Evolutionary conservation across 1,140 invertebrate genomes (phyloP), one percentile per base, ranked within the genome.

Genomic region (Ceratoteleas bidentatus): DNA sequence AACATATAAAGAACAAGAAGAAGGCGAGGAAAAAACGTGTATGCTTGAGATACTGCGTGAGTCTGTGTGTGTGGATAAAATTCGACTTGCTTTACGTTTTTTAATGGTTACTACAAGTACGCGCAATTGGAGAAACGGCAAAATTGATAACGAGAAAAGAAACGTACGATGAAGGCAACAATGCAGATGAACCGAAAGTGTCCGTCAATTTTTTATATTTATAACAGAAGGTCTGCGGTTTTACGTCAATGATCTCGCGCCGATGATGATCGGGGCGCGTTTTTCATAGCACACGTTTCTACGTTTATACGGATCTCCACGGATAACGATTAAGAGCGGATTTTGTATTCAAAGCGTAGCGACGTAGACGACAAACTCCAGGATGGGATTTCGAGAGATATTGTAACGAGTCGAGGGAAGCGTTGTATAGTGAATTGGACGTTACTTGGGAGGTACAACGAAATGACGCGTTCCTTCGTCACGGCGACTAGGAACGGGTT

Each of bases 221-320:
- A 64, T 77, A 64, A 77, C 62, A 68, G 64, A 68, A 61, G 62
- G 49, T 68, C 65, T 77, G 65, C 74, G 58, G 58, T 77, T 77
- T 77, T 77, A 77, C 45, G 70, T 80, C 80, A 82, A 85, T 77
- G 77, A 86, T 57, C 76, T 84, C 57, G 68, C 84, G 84, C 70
- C 72, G 15, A 36, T 43, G 45, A 43, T 50, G 40, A 13, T 10
- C 33, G 32, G 58, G 38, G 60, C 47, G 53, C 15, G 52, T 68
- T 77, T 69, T 81, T 76, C 79, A 73, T 76, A 68, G 61, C 54
- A 66, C 50, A 61, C 56, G 43, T 89, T 89, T 91, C 88, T 91
- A 90, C 89, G 89, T 91, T 88, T 90, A 87, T 89, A 90, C 88
- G 86, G 84, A 90, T 89, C 87, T 87, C 84, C 81, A 85, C 68